Base-by-base conservation (phyloP, 2,113 vertebrate genomes). In the Amblyopsis rosae region DNA sequence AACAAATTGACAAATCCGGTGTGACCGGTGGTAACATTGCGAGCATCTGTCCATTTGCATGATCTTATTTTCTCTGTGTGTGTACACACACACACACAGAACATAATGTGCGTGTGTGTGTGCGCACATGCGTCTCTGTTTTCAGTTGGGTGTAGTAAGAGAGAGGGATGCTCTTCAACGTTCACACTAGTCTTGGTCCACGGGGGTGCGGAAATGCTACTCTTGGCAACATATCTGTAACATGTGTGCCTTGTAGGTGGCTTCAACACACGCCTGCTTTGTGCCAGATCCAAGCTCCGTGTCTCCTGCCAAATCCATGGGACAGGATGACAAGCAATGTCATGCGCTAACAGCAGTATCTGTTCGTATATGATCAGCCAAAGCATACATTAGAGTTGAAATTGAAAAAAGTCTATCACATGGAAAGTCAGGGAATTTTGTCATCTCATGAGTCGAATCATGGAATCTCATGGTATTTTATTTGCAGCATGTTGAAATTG, bases 201-300 rank as follows among this genome's bases (percentile, higher is more conserved):
- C 88, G 77, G 87, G 91, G 87, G 88, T 89, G 90, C 91, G 91
- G 92, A 93, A 92, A 88, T 80, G 68, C 56, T 50, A 45, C 86
- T 76, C 81, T 82, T 93, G 92, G 89, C 91, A 93, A 86, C 89
- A 86, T 76, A 63, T 75, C 46, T 76, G 86, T 90, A 89, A 91
- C 91, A 93, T 91, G 91, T 92, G 91, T 89, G 86, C 85, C 69
- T 59, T 63, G 81, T 86, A 73, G 82, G 86, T 76, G 88, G 83
- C 70, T 80, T 76, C 33, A 9, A 81, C 76, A 79, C 84, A 80
- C 81, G 72, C 64, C 70, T 67, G 63, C 47, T 62, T 45, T 26
- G 81, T 86, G 91, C 87, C 89, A 90, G 86, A 81, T 82, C 82
- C 74, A 63, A 69, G 75, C 79, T 80, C 86, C 87, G 85, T 84